Evolutionary conservation across 2,797 vertebrate genomes (phyloP), one percentile per base, ranked within the genome.

Genomic region (Loriculus beryllinus): DNA sequence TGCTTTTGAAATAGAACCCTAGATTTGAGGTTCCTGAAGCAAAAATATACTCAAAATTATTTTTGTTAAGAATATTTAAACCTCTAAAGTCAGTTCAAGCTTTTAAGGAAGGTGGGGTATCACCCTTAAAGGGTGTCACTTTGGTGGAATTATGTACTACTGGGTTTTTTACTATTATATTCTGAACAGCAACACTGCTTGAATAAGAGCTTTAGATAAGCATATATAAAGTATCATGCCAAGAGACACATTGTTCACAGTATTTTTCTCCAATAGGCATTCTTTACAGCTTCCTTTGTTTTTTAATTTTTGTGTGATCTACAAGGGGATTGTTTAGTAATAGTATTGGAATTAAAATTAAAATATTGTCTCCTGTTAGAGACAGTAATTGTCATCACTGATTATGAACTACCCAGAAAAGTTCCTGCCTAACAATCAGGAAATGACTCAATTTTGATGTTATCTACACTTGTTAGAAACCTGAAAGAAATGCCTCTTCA

Each of bases 321-420:
- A 23, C 2, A 2, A 62, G 42, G 42, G 20, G 31, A 47, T 72
- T 37, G 42, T 80, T 82, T 40, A 77, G 19, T 31, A 78, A 42
- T 42, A 80, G 67, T 8, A 22, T 80, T 52, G 33, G 63, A 74
- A 68, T 71, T 70, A 52, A 77, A 87, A 69, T 72, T 76, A 64
- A 90, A 86, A 88, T 86, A 79, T 45, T 70, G 28, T 88, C 43
- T 94, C 33, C 35, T 74, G 49, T 45, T 64, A 70, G 49, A 95
- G 59, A 88, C 59, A 88, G 47, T 86, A 86, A 49, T 87, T 92
- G 62, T 90, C 88, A 78, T 94, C 65, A 67, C 22, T 40, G 67
- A 59, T 89, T 89, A 77, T 49, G 68, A 92, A 25, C 69, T 91
- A 70, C n/a, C 9, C 33, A 45, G 29, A 72, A 67, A 14, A 87